phyloP scores from a whole-genome alignment of 2,797 vertebrate genomes.

The Sebastes dallii region DNA sequence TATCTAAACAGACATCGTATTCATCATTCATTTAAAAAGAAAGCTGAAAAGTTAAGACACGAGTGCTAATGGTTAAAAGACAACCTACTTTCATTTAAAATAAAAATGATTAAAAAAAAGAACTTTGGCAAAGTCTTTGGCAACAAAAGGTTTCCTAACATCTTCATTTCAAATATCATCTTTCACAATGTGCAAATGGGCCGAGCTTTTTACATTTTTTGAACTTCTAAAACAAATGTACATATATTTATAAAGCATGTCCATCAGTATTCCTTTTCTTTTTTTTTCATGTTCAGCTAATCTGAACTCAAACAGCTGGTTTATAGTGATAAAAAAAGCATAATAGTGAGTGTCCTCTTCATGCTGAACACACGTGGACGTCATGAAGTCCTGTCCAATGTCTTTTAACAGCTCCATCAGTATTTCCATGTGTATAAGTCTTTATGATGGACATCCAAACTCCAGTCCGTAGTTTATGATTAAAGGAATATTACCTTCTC shows the following conservation, averaged over 20 bases:
- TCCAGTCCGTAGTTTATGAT: neutral
- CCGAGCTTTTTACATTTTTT: neutral
- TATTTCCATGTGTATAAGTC: neutral
- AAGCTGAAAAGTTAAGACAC: conserved; percentile 7
- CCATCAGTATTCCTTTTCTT: neutral
- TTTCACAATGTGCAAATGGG: conserved; percentile 18
- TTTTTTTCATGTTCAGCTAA: neutral
- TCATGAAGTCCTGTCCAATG: neutral
- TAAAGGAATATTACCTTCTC: conserved; percentile 89
- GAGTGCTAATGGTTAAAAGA: conserved; percentile 32
- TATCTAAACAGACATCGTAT: conserved; percentile 8
- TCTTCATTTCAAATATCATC: conserved; percentile 30
- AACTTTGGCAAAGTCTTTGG: conserved; percentile 7
- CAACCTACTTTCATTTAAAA: conserved; percentile 32
- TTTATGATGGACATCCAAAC: neutral
- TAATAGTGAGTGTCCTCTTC: neutral
- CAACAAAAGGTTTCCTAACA: conserved; percentile 10
- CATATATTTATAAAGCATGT: conserved; percentile 9
- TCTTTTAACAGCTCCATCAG: neutral
- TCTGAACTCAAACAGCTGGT: neutral
- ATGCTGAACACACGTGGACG: neutral
- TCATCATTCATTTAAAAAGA: conserved; percentile 15
- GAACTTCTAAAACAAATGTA: neutral
- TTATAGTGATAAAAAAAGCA: neutral
- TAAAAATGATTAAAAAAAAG: conserved; percentile 12